phyloP scores from a whole-genome alignment of 37 sponge, comb jelly and placozoan genomes.

The Lycopodina hypogea region DNA sequence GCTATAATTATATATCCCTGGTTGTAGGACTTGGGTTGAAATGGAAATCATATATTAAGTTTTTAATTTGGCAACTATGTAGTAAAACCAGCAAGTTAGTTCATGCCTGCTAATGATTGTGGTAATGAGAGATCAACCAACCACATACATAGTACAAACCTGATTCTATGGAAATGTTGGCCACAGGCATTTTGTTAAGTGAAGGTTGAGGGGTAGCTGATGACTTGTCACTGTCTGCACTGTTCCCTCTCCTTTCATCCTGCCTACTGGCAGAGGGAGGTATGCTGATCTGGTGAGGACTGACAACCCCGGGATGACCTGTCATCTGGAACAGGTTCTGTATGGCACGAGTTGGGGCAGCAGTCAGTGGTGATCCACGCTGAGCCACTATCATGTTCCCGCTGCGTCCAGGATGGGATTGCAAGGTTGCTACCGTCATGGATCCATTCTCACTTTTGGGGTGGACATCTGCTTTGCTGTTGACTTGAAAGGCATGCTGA shows the following conservation, averaged over 20 bases:
- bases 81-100: too few species aligned
- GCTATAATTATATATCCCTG: too few species aligned
- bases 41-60: too few species aligned
- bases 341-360: background rate
- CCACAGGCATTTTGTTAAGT: conserved; percentile 43
- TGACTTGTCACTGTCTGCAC: background rate
- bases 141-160: conserved; percentile 14
- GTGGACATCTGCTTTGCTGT: background rate
- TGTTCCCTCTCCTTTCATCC: conserved; percentile 1
- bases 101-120: too few species aligned
- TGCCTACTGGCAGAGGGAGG: background rate
- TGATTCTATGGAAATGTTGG: conserved; percentile 66
- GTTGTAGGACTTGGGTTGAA: too few species aligned
- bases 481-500: background rate
- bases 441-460: conserved; percentile 4
- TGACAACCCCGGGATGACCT: conserved; percentile 6
- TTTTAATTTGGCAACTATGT: too few species aligned
- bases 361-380: background rate
- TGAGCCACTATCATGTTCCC: conserved; percentile 2
- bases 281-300: background rate
- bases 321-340: conserved; percentile 21
- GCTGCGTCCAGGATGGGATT: background rate
- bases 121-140: background rate
- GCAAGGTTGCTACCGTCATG: background rate
- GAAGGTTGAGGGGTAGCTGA: background rate